Base-by-base conservation (phyloP, 2,113 vertebrate genomes). In the Himantopus leucocephalus region DNA sequence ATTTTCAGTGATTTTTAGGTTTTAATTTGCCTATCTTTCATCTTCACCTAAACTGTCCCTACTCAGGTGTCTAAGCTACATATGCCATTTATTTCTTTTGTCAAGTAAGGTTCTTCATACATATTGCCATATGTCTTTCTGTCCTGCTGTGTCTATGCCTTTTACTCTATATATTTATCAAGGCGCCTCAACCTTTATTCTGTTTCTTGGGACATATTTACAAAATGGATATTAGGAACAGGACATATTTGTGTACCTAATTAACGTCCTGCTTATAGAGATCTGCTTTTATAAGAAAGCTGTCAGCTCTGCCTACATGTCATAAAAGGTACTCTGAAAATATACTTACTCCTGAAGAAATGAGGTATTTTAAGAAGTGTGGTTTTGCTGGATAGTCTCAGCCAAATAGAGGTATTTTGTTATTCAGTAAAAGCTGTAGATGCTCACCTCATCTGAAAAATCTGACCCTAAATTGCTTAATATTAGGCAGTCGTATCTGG, bases 21-120 rank as follows among this genome's bases (percentile, higher is more conserved):
- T 97, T 97, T 98, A 97, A 97, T 98, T 98, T 98, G 84, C 90
- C 79, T 96, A 90, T 98, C 97, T 97, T 98, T 98, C 96, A 97
- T 98, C 98, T 98, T 98, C 96, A 96, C 96, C 72, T 79, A 84
- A 91, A 88, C 76, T 91, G 78, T 96, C 85, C 87, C 66, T 71
- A 87, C 74, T 90, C 90, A 92, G 96, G 88, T 95, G 76, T 90
- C 93, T 90, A 91, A 94, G 94, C 75, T 91, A 90, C 94, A 63
- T 30, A 79, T 96, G 94, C 85, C 97, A 98, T 98, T 98, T 98
- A 97, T 98, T 98, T 98, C 76, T 94, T 97, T 96, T 95, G 91
- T 96, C 97, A 98, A 58, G 29, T 85, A 95, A 91, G 58, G 43
- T 80, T 97, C 62, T 88, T 91, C 4, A 12, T 90, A 88, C 75